Conservation (phyloP, 2,113 vertebrate genomes). For the Athene noctua region DNA sequence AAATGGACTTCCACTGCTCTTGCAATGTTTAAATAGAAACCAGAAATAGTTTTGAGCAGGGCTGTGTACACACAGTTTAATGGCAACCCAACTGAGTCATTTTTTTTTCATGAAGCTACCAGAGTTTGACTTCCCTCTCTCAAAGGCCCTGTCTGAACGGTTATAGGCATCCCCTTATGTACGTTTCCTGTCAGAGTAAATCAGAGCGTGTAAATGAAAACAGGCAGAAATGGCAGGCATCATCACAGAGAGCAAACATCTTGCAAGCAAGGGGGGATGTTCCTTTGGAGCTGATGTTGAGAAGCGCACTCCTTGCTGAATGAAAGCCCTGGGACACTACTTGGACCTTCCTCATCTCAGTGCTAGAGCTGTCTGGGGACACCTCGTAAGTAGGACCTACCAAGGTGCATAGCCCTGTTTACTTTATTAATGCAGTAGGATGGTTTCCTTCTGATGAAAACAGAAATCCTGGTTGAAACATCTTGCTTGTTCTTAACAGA, state of each 20-base stretch:
- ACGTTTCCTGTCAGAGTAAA: not conserved
- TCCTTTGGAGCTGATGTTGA: not conserved
- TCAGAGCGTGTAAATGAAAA: not conserved
- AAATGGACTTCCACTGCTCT: constrained; percentile 34
- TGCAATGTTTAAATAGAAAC: not conserved
- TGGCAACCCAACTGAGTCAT: not conserved
- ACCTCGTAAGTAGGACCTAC: fast-evolving
- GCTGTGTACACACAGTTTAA: not conserved
- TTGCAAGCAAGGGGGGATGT: fast-evolving
- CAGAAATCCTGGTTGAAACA: not conserved
- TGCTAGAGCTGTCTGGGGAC: not conserved
- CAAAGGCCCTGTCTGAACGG: not conserved
- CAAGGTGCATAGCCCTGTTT: not conserved
- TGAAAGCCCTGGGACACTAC: not conserved
- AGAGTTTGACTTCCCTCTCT: not conserved
- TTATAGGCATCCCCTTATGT: not conserved
- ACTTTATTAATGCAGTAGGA: not conserved
- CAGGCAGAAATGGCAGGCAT: not conserved
- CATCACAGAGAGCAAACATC: not conserved
- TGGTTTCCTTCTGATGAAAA: not conserved
- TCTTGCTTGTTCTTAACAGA: not conserved
- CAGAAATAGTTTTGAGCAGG: not conserved
- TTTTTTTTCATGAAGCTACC: not conserved
- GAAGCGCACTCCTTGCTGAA: not conserved
- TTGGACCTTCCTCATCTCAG: not conserved